Conservation (phyloP, 2,113 vertebrate genomes). For the Picathartes gymnocephalus region DNA sequence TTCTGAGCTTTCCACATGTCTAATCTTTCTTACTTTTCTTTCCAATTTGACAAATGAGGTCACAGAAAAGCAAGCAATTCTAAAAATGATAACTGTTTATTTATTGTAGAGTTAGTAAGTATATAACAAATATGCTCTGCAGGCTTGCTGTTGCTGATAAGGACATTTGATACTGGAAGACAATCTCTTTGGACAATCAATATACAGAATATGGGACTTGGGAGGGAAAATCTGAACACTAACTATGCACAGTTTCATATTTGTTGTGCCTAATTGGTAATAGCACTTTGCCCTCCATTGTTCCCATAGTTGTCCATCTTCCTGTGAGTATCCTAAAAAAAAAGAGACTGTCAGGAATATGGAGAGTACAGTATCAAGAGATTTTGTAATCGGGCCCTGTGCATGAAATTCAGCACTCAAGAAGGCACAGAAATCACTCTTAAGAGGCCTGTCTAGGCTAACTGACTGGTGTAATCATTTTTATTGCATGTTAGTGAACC, state of each 20-base stretch:
- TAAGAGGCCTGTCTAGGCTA: background rate
- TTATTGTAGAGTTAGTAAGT: background rate
- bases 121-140: background rate
- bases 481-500: background rate
- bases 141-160: background rate
- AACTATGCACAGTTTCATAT: background rate
- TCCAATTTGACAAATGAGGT: background rate
- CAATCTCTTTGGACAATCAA: background rate
- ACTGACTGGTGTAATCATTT: background rate
- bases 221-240: background rate
- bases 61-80: background rate
- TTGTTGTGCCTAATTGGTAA: background rate
- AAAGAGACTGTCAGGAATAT: background rate
- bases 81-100: background rate
- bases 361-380: background rate
- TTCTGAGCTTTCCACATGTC: background rate
- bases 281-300: background rate
- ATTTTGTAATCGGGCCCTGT: background rate
- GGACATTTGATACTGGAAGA: background rate
- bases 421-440: background rate
- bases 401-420: background rate
- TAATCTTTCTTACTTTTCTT: background rate
- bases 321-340: background rate
- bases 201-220: background rate
- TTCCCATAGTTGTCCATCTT: background rate